Percentiles rank a stretch among this genome's conserved stretches.
These are phyloP conservation scores for Sebastes trivittatus DNA, from an alignment of 2,797 vertebrate species.

Conservation along the genomic window DNA sequence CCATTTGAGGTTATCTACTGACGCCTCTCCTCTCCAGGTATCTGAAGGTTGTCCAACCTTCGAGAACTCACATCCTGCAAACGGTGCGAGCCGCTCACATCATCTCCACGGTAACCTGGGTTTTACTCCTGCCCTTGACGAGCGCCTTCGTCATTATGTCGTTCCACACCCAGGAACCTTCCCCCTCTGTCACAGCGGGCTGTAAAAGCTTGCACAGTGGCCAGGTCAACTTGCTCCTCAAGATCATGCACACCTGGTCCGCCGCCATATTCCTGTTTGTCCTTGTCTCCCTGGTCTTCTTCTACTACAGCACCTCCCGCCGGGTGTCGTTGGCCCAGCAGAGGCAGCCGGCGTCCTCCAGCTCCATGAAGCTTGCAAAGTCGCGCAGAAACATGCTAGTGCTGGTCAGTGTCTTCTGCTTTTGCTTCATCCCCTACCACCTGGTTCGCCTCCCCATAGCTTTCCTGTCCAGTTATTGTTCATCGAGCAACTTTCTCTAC, in stretches of 20 bases:
- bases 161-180: not conserved
- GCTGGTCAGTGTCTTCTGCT: constrained; percentile 76
- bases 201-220: constrained; percentile 52
- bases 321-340: constrained; percentile 44
- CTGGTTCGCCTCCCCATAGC: constrained; percentile 65
- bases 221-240: constrained; percentile 44
- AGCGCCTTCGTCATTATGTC: constrained; percentile 55
- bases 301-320: constrained; percentile 68
- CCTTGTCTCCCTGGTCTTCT: constrained; percentile 62
- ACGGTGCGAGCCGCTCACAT: constrained; percentile 38
- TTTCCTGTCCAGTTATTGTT: constrained; percentile 36
- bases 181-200: fast-evolving
- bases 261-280: constrained; percentile 63
- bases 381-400: constrained; percentile 76
- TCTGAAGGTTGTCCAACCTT: constrained; percentile 76
- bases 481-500: constrained; percentile 20
- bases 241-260: constrained; percentile 51
- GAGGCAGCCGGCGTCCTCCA: not conserved
- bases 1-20: not conserved
- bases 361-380: constrained; percentile 54
- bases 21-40: constrained; percentile 60
- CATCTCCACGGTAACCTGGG: constrained; percentile 73
- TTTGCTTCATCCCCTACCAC: constrained; percentile 82
- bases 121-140: constrained; percentile 34
- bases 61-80: constrained; percentile 61